Evolutionary conservation across 1,140 invertebrate genomes (phyloP), one percentile per base, ranked within the genome.

Genomic region (Hylaeus anthracinus): DNA sequence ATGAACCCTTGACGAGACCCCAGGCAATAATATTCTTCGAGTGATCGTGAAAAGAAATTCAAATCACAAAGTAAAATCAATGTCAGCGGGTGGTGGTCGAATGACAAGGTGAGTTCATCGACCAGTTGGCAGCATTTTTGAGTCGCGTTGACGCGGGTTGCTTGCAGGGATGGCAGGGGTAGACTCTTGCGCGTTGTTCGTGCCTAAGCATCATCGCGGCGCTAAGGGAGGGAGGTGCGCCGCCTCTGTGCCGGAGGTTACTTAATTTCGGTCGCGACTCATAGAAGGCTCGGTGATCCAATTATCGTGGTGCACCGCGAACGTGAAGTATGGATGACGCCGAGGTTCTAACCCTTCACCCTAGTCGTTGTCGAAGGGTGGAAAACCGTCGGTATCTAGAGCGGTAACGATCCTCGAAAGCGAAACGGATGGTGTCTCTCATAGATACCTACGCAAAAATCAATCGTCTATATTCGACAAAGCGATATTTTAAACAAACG

Each of bases 231-330:
- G 53, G 70, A 39, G 51, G 81, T 37, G 48, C 51, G 58, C 45
- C n/a, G 14, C n/a, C 41, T n/a, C 48, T 43, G 12, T 37, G 73
- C 66, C 71, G 75, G 71, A 71, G 82, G 82, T 84, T 85, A 84
- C 84, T 85, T 84, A 79, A 85, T 85, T 85, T 85, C 76, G 78
- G 51, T 79, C 77, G 82, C 83, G 76, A 85, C 61, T 84, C 82
- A 55, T 61, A 81, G 72, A 64, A 78, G 56, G 69, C 78, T 83
- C 53, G 69, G 26, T 85, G 84, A 86, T 86, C 79, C 78, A 86
- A 86, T 85, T 85, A 85, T 85, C 79, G 84, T 72, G 83, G 84
- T 82, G 74, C 53, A 61, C 83, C 84, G 41, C 79, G 83, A 85
- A 67, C 75, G 56, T 73, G 67, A 81, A 83, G 81, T 51, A 60